Evolutionary conservation across 2,888 invertebrate genomes (phyloP), one percentile per base, ranked within the genome.

Genomic region (Agrotis exclamationis): DNA sequence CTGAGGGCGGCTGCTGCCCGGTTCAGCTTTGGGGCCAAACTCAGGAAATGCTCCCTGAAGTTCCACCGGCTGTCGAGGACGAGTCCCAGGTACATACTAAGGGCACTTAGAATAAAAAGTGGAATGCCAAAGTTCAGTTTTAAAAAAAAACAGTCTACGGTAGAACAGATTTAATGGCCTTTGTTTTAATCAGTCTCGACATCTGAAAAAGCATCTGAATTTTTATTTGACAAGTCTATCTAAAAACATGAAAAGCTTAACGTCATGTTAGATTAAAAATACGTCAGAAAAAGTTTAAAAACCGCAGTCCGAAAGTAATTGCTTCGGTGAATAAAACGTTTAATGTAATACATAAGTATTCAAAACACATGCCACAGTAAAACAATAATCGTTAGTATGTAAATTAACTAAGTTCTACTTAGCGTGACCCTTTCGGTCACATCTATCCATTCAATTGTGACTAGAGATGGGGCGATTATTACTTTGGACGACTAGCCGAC

Each of bases 311-410:
- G 22, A 53, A 50, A 74, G 44, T 70, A 83, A 77, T 66, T 59
- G 47, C 64, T 80, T 69, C 74, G 63, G 74, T 63, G 75, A 82
- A 82, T 71, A 44, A 60, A 80, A 60, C 67, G 62, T 45, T 80
- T 76, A 69, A 14, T 39, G 47, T 63, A 65, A 62, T 76, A 69
- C 45, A 11, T 73, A n/a, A n/a, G n/a, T n/a, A 82, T 82, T 78
- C 80, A 68, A 72, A 74, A 68, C 78, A 74, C 75, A 76, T 66
- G 44, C 56, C 53, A 11, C 48, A 28, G 63, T 74, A 65, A 71
- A 82, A 74, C 74, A 80, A 78, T 76, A 76, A 75, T 82, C 75
- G 69, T 84, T 82, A 74, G 67, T 78, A 84, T 84, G 82, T 74
- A 80, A 84, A 84, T 83, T 13, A 74, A 75, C 24, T 47, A 33